Evolutionary conservation across 2,888 invertebrate species (phyloP), one percentile per base, ranked within the genome.

Genomic region (Ectemnius lituratus): DNA sequence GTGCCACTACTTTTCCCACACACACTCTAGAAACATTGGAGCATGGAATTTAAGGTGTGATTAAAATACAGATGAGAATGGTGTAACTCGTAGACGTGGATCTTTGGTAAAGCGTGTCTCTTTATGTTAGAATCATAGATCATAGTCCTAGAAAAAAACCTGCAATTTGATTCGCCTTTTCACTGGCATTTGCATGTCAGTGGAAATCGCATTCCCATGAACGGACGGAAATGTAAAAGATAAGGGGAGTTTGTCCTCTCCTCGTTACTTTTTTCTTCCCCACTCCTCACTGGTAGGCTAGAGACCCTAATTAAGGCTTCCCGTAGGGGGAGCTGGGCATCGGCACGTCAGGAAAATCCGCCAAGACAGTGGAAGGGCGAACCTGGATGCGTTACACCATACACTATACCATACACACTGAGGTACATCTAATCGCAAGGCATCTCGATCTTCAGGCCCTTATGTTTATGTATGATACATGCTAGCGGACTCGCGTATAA

Each of bases 161-260:
- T 23, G 84, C 85, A 84, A 84, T 85, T 86, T 85, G 87, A 87
- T 87, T 85, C 81, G 84, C 83, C 84, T 84, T 86, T 85, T 87
- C 87, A 84, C 79, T 75, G 81, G 81, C 80, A 89, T 90, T 89
- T 90, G 87, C 89, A 90, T 89, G 87, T 85, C 37, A 8, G 84
- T 84, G 85, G 85, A 87, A 88, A 87, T 86, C 86, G 37, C 8
- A 88, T 88, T 89, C 88, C 84, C 85, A 84, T 84, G 82, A 87
- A 84, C 85, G 73, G 80, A 81, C 82, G 85, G 85, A 86, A 84
- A 81, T 67, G 75, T 72, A 77, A 81, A 80, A 83, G 84, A 84
- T 82, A 86, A 85, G 82, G 62, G 72, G n/a, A 52, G n/a, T 52
- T 23, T 52, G 52, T 16, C n/a, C 52, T 52, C 52, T 6, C n/a